Conservation (phyloP, 2,797 vertebrate species). For the Diceros bicornis region DNA sequence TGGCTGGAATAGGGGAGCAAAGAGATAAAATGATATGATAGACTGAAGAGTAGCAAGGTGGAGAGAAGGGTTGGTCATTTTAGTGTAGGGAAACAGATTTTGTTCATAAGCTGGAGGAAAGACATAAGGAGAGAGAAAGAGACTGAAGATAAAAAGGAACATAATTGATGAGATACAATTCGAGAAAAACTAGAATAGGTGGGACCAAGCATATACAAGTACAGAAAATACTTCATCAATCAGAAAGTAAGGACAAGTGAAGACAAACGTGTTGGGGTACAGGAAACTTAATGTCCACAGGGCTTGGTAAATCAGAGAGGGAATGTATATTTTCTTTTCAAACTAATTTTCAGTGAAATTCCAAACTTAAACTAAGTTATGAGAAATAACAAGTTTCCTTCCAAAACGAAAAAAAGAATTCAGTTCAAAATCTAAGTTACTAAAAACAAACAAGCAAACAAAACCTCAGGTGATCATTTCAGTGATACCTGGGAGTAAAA, state of each 20-base stretch:
- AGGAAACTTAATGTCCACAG: not conserved
- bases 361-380: conserved; percentile 50
- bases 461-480: conserved; percentile 8
- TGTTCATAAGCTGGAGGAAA: not conserved
- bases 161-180: not conserved
- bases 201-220: not conserved
- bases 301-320: not conserved
- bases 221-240: conserved; percentile 3
- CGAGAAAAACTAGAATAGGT: not conserved
- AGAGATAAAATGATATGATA: not conserved
- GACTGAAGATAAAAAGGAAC: not conserved
- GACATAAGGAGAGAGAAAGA: not conserved
- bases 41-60: not conserved
- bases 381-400: conserved; percentile 33
- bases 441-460: not conserved
- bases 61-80: not conserved
- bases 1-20: not conserved
- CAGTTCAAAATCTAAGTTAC: conserved; percentile 44
- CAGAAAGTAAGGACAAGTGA: not conserved
- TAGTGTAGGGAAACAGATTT: not conserved
- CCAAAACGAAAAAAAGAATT: conserved; percentile 20
- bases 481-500: not conserved
- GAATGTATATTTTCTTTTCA: not conserved
- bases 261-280: not conserved
- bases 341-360: conserved; percentile 8